Percentiles rank a stretch among this genome's conserved stretches.
Conservation (phyloP, 2,888 invertebrate genomes). For the Coremacera marginata region DNA sequence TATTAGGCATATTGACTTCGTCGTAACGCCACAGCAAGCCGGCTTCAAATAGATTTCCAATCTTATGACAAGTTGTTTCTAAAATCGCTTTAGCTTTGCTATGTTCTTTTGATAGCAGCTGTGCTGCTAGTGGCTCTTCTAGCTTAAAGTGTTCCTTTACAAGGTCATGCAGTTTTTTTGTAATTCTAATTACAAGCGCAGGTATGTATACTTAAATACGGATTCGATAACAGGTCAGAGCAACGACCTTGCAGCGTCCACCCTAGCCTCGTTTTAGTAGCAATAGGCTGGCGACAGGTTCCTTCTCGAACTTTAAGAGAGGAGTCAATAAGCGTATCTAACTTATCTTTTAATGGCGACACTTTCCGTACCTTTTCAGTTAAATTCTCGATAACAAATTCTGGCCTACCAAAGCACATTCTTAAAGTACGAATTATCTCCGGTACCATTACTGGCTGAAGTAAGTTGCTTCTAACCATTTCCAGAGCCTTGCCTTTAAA, state of each 20-base stretch:
- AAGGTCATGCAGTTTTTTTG: slow-evolving; percentile 36
- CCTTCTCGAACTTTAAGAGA: not conserved
- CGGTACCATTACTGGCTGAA: not conserved
- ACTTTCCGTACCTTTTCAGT: not conserved
- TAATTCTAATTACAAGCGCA: slow-evolving; percentile 38
- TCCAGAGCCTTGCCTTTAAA: slow-evolving; percentile 15
- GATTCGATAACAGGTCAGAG: not conserved
- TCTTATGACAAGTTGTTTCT: slow-evolving; percentile 27
- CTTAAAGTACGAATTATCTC: not conserved
- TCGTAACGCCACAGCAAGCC: slow-evolving; percentile 35
- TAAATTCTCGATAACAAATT: slow-evolving; percentile 15
- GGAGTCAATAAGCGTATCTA: too few relatives aligned
- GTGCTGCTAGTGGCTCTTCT: not conserved
- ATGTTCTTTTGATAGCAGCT: slow-evolving; percentile 10
- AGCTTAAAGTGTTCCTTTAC: slow-evolving; percentile 32
- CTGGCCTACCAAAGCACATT: slow-evolving; percentile 35
- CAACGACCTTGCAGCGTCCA: slow-evolving; percentile 25
- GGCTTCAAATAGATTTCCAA: slow-evolving; percentile 19
- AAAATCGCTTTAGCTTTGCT: slow-evolving; percentile 16
- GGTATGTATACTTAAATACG: slow-evolving; percentile 18
- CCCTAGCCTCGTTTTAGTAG: slow-evolving; percentile 24
- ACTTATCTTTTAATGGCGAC: not conserved
- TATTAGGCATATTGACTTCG: slow-evolving; percentile 21
- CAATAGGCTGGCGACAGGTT: slow-evolving; percentile 20
- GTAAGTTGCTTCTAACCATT: slow-evolving; percentile 6